Evolutionary conservation across 64 coral and sea anemone genomes (phyloP).

Genomic region (Porites lutea): DNA sequence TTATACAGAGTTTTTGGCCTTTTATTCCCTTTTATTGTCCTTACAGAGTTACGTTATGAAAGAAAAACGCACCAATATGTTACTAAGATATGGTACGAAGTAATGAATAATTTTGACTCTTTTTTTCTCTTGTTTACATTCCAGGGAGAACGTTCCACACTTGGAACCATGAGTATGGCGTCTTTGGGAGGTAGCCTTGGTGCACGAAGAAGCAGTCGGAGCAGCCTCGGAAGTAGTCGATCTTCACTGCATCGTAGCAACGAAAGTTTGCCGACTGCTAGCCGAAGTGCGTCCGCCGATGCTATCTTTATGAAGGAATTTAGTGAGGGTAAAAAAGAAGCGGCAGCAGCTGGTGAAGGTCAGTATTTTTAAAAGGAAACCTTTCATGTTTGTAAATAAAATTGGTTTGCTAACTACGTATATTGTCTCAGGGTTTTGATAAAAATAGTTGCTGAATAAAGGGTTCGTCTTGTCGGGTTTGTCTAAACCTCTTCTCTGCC

Average conservation of each 20-base stretch:
- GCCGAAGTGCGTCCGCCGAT: constrained; percentile 88
- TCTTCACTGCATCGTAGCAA: constrained; percentile 68
- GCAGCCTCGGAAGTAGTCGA: constrained; percentile 54
- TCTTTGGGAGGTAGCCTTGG: constrained; percentile 45
- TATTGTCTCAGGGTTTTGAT: no score
- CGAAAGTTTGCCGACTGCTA: constrained; percentile 53
- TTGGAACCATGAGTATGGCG: constrained; percentile 51
- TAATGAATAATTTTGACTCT: no score
- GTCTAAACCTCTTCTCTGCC: no score
- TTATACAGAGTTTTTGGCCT: no score
- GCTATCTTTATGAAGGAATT: constrained; percentile 87
- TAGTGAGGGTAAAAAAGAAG: constrained; percentile 59
- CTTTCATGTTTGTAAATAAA: background rate
- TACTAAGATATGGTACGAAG: no score
- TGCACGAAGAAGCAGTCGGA: constrained; percentile 35
- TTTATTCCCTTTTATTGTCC: no score
- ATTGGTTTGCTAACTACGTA: background rate
- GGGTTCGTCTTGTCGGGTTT: no score
- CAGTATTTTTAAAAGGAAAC: background rate
- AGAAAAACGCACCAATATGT: no score
- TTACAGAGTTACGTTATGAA: no score
- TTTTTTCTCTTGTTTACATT: background rate
- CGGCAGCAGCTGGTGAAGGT: constrained; percentile 32
- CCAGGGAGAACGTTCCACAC: constrained; percentile 86
- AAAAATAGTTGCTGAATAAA: no score